These are phyloP conservation scores for Trididemnum miniatum DNA, from an alignment of 23 tunicate species.

Conservation along the genomic window DNA sequence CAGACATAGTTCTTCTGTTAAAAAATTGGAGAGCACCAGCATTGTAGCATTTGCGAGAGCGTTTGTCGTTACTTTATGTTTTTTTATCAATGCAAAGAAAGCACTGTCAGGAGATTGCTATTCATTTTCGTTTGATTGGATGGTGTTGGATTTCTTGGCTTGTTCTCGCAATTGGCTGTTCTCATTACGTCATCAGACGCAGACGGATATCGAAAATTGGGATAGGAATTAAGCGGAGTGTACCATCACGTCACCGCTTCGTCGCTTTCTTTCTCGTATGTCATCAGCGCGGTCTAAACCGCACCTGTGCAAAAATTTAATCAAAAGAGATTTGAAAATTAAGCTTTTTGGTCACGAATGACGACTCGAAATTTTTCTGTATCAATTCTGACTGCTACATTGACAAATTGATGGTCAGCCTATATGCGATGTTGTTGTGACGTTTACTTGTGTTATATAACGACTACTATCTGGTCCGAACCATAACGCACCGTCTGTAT, in stretches of 20 bases:
- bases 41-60: background rate
- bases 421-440: too few relatives aligned
- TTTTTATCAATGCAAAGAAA: too few relatives aligned
- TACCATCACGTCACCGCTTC: background rate
- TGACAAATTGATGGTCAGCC: too few relatives aligned
- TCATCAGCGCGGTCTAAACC: background rate
- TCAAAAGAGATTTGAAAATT: background rate
- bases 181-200: background rate
- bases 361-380: background rate
- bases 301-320: background rate
- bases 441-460: too few relatives aligned
- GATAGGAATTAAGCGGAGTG: background rate
- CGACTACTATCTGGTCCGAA: too few relatives aligned
- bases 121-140: slow-evolving; percentile 3
- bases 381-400: background rate
- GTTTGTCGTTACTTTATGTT: background rate
- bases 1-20: too few relatives aligned
- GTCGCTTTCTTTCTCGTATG: background rate
- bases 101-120: background rate
- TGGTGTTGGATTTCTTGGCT: background rate
- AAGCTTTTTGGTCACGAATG: background rate
- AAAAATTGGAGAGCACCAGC: too few relatives aligned
- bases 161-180: background rate
- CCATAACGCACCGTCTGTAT: too few relatives aligned
- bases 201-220: background rate